These are phyloP conservation scores for Caradrina kadenii DNA, from an alignment of 2,888 invertebrate species.

Conservation along the genomic window DNA sequence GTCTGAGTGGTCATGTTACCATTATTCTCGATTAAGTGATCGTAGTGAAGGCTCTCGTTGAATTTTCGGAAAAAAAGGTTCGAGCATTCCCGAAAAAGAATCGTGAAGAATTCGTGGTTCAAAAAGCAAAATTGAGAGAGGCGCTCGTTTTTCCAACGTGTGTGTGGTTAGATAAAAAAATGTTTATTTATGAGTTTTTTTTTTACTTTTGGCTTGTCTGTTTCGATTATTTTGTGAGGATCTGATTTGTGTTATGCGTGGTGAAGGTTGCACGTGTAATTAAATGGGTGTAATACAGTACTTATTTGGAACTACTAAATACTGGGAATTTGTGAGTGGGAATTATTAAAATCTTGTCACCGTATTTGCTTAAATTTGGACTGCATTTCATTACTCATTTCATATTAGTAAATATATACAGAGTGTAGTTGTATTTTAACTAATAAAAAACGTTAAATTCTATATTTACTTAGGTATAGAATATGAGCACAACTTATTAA, in stretches of 20 bases:
- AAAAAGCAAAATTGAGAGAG: constrained; percentile 19
- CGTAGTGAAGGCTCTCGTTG: not conserved
- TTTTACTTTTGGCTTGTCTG: not conserved
- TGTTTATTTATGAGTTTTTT: constrained; percentile 9
- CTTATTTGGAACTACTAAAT: not conserved
- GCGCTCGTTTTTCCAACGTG: constrained; percentile 9
- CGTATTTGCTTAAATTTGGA: not conserved
- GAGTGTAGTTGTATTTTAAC: not conserved
- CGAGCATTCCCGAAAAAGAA: constrained; percentile 21
- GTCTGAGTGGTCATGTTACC: constrained; percentile 63
- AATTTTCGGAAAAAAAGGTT: constrained; percentile 24
- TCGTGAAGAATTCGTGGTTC: constrained; percentile 7
- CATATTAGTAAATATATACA: not conserved
- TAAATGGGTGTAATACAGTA: not conserved
- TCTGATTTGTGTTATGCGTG: not conserved
- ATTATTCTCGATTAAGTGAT: constrained; percentile 51
- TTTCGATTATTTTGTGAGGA: not conserved
- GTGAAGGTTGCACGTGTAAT: not conserved
- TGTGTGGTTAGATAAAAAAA: not conserved
- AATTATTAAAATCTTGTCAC: not conserved
- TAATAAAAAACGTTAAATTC: no score
- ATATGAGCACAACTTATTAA: no score
- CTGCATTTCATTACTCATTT: not conserved
- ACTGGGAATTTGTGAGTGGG: not conserved
- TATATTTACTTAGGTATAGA: no score